Conservation (phyloP, 2,888 invertebrate species). For the Stenodema calcarata region DNA sequence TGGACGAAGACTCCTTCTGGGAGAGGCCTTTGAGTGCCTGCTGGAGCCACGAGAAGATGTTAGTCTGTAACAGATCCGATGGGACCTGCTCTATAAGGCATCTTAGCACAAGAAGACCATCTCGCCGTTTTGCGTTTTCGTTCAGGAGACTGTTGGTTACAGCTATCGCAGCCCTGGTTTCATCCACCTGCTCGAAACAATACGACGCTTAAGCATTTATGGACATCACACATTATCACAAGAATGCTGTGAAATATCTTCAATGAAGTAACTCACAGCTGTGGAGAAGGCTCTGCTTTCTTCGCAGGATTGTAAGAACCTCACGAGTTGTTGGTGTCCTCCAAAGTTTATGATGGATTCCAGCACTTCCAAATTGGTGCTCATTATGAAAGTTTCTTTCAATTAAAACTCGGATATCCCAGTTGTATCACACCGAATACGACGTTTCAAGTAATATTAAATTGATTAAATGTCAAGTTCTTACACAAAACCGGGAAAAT, state of each 20-base stretch:
- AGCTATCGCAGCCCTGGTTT: neutral
- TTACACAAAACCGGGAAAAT: too few relatives aligned
- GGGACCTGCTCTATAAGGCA: slow-evolving; percentile 41
- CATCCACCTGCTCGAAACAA: slow-evolving; percentile 7
- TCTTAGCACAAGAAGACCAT: slow-evolving; percentile 28
- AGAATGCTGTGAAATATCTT: neutral
- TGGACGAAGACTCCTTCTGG: neutral
- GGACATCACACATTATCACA: too few relatives aligned
- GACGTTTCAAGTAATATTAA: too few relatives aligned
- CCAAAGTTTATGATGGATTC: neutral
- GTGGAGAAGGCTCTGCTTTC: slow-evolving; percentile 6
- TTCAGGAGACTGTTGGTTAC: slow-evolving; percentile 43
- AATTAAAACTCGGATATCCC: too few relatives aligned
- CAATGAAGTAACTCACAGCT: neutral
- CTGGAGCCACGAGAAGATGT: slow-evolving; percentile 48
- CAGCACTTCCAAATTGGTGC: neutral
- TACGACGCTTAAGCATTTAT: too few relatives aligned
- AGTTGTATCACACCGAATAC: too few relatives aligned
- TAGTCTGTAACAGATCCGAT: slow-evolving; percentile 11
- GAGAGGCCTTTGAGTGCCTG: slow-evolving; percentile 43
- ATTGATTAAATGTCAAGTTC: too few relatives aligned
- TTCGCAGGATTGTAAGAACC: slow-evolving; percentile 5
- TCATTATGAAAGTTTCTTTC: neutral
- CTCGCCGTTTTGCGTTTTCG: neutral
- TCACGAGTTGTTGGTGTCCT: neutral